Evolutionary conservation across 2,113 vertebrate species (phyloP).

Genomic region (Henicopernis longicauda): DNA sequence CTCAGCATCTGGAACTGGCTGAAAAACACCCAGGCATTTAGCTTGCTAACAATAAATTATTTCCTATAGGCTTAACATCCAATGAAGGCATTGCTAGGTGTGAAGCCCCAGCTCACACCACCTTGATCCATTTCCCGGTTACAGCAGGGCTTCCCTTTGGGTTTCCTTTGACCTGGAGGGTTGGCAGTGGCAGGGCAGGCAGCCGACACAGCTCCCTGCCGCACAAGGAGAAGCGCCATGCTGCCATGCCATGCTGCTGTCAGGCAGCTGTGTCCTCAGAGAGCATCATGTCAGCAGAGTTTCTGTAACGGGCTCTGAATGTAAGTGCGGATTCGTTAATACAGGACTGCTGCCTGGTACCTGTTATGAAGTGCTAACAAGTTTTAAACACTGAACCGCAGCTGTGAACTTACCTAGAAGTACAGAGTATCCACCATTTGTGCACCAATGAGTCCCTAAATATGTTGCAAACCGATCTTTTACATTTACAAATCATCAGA

Average conservation of each 20-base stretch:
- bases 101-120: not conserved
- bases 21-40: not conserved
- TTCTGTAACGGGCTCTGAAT: not conserved
- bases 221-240: too few species aligned
- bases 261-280: not conserved
- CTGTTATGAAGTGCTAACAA: not conserved
- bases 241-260: not conserved
- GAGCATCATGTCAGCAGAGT: not conserved
- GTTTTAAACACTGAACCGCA: not conserved
- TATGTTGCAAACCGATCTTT: accelerated
- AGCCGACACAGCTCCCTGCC: not conserved
- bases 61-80: not conserved
- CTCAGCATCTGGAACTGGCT: not conserved
- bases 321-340: not conserved
- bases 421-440: not conserved
- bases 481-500: not conserved
- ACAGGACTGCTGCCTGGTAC: not conserved
- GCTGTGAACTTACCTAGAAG: not conserved
- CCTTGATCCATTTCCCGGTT: not conserved
- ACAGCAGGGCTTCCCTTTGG: not conserved
- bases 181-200: not conserved
- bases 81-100: not conserved
- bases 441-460: not conserved
- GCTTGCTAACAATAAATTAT: not conserved
- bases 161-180: not conserved